Base-by-base conservation (phyloP, 2,888 invertebrate species). In the Panorpa germanica region DNA sequence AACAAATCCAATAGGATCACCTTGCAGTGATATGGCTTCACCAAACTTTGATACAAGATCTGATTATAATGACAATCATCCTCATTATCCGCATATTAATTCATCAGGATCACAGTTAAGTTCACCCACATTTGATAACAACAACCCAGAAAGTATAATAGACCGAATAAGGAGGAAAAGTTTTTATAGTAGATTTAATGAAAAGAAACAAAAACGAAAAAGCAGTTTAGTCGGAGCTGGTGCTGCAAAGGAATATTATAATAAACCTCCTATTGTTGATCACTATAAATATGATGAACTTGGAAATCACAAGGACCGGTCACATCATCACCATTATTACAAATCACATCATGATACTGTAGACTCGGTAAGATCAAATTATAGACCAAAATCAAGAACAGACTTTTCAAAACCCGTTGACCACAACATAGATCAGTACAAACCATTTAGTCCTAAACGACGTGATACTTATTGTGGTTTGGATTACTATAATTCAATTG, bases 141-240 rank as follows among this genome's bases (percentile, higher is more conserved):
- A 53, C 33, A 59, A 70, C 36, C 54, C 53, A 37, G 81, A 81
- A 45, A 82, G 81, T 34, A 72, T 88, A 23, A 73, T 74, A 29
- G 88, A 88, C 45, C 64, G 88, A 43, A 88, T 88, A 43, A 64
- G 81, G 40, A 64, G 88, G 18, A 83, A 85, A 49, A 86, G 86
- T 49, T 88, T 83, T 54, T 88, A 85, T 47, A 71, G 78, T 9
- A 63, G 86, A 40, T 88, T 88, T 48, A 86, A 88, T 48, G 82
- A 85, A 45, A 72, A 78, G 47, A 77, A 77, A 43, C 66, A 66
- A 38, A 61, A 69, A 35, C 61, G 76, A 37, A 73, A 72, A 44
- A 70, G 70, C 42, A 72, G 63, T 41, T 54, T 74, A 38, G 69
- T 71, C 7, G 68, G 68, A 11, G 66, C 71, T 5, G 58, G 61